Evolutionary conservation across 1,140 invertebrate genomes (phyloP).

Genomic region (Drosophila tropicalis): DNA sequence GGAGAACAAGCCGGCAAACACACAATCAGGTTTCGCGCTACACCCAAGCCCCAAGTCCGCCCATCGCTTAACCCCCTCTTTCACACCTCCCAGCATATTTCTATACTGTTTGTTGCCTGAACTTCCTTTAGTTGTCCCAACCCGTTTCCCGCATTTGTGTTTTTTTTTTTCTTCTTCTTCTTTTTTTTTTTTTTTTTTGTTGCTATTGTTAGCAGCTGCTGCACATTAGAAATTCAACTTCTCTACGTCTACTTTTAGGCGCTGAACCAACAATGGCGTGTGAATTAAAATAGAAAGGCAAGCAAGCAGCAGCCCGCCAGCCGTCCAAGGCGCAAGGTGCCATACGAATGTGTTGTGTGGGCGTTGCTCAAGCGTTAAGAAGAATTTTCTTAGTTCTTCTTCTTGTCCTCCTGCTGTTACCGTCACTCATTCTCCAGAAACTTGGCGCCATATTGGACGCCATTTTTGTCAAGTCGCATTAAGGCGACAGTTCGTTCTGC

Average conservation of each 20-base stretch:
- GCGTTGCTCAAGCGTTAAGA: conserved; percentile 65
- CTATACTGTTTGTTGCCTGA: background rate
- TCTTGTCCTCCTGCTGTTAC: background rate
- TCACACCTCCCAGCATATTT: background rate
- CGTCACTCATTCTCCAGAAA: conserved; percentile 11
- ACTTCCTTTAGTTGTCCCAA: background rate
- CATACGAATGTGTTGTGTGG: conserved; percentile 39
- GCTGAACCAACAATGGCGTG: conserved; percentile 72
- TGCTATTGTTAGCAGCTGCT: conserved; percentile 77
- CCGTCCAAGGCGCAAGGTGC: conserved; percentile 60
- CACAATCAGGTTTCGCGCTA: conserved; percentile 58
- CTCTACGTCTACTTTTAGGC: conserved; percentile 73
- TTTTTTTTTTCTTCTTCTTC: background rate
- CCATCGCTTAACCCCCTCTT: conserved; percentile 21
- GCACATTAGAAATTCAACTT: conserved; percentile 79
- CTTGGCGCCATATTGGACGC: conserved; percentile 70
- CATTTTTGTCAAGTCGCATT: conserved; percentile 82
- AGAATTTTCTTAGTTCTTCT: conserved; percentile 25
- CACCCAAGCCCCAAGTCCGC: background rate
- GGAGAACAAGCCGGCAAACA: conserved; percentile 44
- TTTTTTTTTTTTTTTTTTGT: conserved; percentile 10
- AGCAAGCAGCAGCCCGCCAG: conserved; percentile 34
- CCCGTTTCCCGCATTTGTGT: background rate
- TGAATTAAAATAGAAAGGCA: conserved; percentile 79
- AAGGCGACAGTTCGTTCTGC: conserved; percentile 63